phyloP scores from a whole-genome alignment of 2,113 vertebrate genomes.

The Etheostoma spectabile region DNA sequence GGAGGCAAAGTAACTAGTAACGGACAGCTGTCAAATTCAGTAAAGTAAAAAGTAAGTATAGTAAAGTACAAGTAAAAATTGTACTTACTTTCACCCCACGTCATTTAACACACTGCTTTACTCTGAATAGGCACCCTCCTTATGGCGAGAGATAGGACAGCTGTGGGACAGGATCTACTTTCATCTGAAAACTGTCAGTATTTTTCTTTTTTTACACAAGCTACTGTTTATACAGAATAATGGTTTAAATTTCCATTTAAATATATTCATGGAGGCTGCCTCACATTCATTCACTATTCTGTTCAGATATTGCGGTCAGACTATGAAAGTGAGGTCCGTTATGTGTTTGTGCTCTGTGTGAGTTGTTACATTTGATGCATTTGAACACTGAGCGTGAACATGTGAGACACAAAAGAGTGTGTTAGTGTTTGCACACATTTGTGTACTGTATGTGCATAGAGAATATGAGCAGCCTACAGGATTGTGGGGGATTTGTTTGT shows the following conservation, averaged over 20 bases:
- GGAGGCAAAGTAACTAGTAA: background rate
- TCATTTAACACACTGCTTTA: background rate
- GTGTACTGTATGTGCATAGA: conserved; percentile 37
- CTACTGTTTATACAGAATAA: background rate
- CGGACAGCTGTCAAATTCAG: background rate
- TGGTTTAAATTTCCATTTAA: conserved; percentile 9
- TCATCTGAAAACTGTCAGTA: background rate
- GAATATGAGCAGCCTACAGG: conserved; percentile 7
- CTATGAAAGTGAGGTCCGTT: conserved; percentile 2
- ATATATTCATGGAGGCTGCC: conserved; percentile 17
- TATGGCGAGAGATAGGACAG: background rate
- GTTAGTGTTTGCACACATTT: conserved; percentile 44
- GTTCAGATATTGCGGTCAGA: background rate
- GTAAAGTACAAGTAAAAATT: background rate
- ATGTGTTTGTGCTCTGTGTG: conserved; percentile 34
- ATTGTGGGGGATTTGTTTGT: conserved; percentile 39
- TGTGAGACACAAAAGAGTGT: conserved; percentile 29
- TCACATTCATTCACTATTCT: background rate
- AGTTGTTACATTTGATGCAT: conserved; percentile 22
- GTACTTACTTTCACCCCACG: background rate
- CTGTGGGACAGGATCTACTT: conserved; percentile 22
- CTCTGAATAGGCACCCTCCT: background rate
- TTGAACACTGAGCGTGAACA: conserved; percentile 34
- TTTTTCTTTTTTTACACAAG: background rate
- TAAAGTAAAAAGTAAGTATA: background rate